Evolutionary conservation across 2,888 invertebrate species (phyloP), one percentile per base, ranked within the genome.

Genomic region (Stenoptilia bipunctidactyla): DNA sequence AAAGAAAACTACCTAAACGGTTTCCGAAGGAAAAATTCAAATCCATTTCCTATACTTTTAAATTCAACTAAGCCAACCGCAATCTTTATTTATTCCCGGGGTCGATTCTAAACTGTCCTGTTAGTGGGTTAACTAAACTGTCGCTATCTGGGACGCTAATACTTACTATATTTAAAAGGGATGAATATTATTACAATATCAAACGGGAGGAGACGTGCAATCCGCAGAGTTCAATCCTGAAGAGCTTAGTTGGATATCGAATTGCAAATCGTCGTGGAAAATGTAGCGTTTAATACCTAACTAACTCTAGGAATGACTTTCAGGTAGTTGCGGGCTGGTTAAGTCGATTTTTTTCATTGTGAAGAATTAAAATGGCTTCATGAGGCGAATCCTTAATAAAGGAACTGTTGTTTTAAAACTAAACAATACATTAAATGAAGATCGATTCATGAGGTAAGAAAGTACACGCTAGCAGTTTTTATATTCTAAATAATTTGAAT

Each of bases 181-280:
- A 65, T 69, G 61, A 69, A 66, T 68, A 69, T 66, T 66, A 73
- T 74, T 66, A 70, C 61, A 63, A 66, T 71, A 72, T 66, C 57
- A 61, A 62, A 62, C 54, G 54, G 52, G 56, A 60, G 20, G 57
- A 66, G 61, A 62, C 65, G 65, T 61, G 65, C 66, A 67, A 70
- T 65, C 63, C 62, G 48, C 65, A 59, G 58, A 62, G 67, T 71
- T 71, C 73, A 71, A 75, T 77, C 67, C 66, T 53, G 63, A 51
- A 55, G 60, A 72, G 73, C 74, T 75, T 71, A 74, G 73, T 65
- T 66, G 65, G 66, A 73, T 76, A 80, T 79, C 75, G 71, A 77
- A 77, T 76, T 76, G 74, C 77, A 76, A 76, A 82, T 77, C 69
- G 70, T 66, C 59, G 59, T 63, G 68, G 77, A 76, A 79, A 77